A percentile compares a stretch with the other conserved stretches of the same genome.
These are phyloP conservation scores for Trididemnum clinides DNA, from an alignment of 23 tunicate genomes.

Conservation along the genomic window DNA sequence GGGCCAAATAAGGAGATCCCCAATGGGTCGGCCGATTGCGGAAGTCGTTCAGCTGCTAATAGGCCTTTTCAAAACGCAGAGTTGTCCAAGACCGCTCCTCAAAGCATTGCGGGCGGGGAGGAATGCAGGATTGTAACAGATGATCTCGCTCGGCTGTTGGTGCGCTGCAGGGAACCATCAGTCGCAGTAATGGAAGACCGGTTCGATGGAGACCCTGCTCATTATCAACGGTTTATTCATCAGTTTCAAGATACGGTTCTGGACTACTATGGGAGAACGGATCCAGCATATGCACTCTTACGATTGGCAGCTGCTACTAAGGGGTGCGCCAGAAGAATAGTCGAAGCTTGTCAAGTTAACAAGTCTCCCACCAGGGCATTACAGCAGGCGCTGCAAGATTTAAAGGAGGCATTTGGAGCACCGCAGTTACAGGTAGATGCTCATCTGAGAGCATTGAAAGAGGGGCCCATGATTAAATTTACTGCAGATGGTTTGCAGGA, in stretches of 20 bases:
- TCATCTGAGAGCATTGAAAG: not conserved
- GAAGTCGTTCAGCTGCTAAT: no score
- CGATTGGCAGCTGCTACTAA: not conserved
- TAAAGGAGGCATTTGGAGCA: conserved; percentile 6
- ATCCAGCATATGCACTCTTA: not conserved
- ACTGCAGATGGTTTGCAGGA: conserved; percentile 2
- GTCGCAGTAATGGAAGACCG: not conserved
- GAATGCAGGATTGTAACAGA: no score
- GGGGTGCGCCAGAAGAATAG: not conserved
- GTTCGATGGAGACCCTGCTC: no score
- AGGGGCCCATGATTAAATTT: not conserved
- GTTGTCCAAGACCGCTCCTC: no score
- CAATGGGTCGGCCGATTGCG: no score
- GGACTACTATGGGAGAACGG: not conserved
- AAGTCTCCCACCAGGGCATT: not conserved
- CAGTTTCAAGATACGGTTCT: no score
- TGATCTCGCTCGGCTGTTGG: not conserved
- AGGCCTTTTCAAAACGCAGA: no score
- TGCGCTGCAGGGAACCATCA: not conserved
- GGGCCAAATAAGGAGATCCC: no score
- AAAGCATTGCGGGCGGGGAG: no score
- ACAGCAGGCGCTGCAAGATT: not conserved
- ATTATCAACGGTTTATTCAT: not conserved
- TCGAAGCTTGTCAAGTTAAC: not conserved
- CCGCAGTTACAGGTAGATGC: not conserved